Evolutionary conservation across 37 sponge, comb jelly and placozoan genomes (phyloP), one percentile per base, ranked within the genome.

Genomic region (Halichondria panicea): DNA sequence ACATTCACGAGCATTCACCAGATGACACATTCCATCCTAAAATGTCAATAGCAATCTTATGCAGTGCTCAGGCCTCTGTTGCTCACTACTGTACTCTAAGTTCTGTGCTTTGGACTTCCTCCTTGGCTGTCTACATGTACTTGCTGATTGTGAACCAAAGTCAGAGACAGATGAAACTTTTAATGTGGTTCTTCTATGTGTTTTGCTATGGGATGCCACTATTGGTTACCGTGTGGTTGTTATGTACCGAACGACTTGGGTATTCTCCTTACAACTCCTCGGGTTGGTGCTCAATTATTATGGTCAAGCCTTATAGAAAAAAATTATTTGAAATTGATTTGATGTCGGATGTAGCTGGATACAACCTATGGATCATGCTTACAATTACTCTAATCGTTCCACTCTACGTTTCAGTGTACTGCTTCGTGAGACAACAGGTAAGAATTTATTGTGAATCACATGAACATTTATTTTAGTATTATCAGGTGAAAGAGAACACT

Each of bases 181-280:
- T n/a, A n/a, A n/a, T 27, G 52, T 45, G 24, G n/a, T 79, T 35
- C 5, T 59, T 68, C 21, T 82, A 74, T 34, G 12, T 67, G 9
- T 52, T 81, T 46, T 81, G 87, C 72, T 91, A 86, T 40, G 61
- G 54, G 32, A 25, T 86, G 19, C 88, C 91, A 4, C 41, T 85
- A 8, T 32, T 77, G 25, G 21, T 86, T 8, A 55, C 67, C 8
- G 5, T 85, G 15, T 91, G 91, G 91, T 41, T 77, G 7, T 33
- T 67, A 12, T 31, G 40, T 3, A 76, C 77, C 12, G 74, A 46
- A 9, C 36, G 66, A 13, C 66, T 91, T 8, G 81, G 88, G 1
- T 91, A 81, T 40, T 85, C 91, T 3, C 91, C 91, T 1, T 74
- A 76, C 32, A 72, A 82, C 27, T 81, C 82, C 21, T 69, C 88